phyloP scores from a whole-genome alignment of 2,113 vertebrate species.

The Cyphomyrus plagiostoma region DNA sequence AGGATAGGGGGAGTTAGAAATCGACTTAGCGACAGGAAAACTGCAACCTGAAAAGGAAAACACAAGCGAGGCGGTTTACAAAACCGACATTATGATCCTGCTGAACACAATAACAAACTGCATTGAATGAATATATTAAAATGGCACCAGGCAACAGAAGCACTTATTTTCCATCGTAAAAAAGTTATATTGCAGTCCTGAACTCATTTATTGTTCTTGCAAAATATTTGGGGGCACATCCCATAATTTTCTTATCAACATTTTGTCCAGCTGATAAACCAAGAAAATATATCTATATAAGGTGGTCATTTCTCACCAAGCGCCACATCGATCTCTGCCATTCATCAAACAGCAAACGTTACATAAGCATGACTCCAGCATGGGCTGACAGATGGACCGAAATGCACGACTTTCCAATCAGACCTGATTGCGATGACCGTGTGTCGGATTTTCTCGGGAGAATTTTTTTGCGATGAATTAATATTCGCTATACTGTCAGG shows the following conservation, averaged over 20 bases:
- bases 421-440: background rate
- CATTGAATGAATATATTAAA: background rate
- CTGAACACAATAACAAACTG: background rate
- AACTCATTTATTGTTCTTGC: background rate
- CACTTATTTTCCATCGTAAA: background rate
- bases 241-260: background rate
- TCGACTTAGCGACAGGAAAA: background rate
- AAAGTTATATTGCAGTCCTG: background rate
- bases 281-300: background rate
- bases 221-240: background rate
- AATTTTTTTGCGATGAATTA: background rate
- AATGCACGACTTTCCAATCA: background rate
- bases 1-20: background rate
- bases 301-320: background rate
- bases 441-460: background rate
- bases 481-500: background rate
- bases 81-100: background rate
- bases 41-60: background rate
- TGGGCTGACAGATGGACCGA: background rate
- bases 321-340: background rate
- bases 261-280: conserved; percentile 3
- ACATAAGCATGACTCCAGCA: too few relatives aligned
- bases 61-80: background rate
- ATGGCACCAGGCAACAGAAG: background rate
- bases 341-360: background rate